Evolutionary conservation across 2,888 invertebrate species (phyloP), one percentile per base, ranked within the genome.

Genomic region (Oxystoma pomonae): DNA sequence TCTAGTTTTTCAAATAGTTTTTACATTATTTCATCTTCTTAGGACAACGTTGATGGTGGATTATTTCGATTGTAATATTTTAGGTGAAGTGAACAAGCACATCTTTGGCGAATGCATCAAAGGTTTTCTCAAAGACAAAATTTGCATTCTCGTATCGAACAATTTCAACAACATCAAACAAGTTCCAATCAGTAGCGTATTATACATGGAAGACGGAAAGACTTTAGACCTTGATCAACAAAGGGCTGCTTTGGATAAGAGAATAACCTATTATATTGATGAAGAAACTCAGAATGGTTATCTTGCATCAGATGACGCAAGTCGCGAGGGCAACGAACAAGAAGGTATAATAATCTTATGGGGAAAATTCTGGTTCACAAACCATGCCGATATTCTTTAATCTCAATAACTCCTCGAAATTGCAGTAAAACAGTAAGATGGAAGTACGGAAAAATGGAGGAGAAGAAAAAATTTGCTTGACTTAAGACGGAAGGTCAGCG

Each of bases 131-230:
- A 69, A 71, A 55, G 70, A 72, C 57, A 77, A 76, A 65, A 62
- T 76, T 1, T 72, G 72, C 3, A 68, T 78, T 55, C 65, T 77
- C 9, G 73, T 74, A 3, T 74, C 73, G 12, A 74, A 76, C 60
- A 74, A 77, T 60, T 65, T 70, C 3, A 70, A 71, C 17, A 75
- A 76, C 22, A 65, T 76, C 5, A 71, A 74, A 61, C 56, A 65
- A 16, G 66, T 67, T 50, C 63, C 69, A n/a, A 68, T 71, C 18
- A 71, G 74, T n/a, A 69, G 70, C 59, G 68, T 71, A 3, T 60
- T 75, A 1, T 67, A 69, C 21, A 62, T 75, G 20, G 70, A 72
- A 55, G 65, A 72, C 56, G 75, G 75, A 0, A 65, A 55, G 55
- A 71, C 72, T 1, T 55, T 67, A 22, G 66, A 68, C 59, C 64